Evolutionary conservation across 2,113 vertebrate genomes (phyloP).

Genomic region (Apteryx owenii): DNA sequence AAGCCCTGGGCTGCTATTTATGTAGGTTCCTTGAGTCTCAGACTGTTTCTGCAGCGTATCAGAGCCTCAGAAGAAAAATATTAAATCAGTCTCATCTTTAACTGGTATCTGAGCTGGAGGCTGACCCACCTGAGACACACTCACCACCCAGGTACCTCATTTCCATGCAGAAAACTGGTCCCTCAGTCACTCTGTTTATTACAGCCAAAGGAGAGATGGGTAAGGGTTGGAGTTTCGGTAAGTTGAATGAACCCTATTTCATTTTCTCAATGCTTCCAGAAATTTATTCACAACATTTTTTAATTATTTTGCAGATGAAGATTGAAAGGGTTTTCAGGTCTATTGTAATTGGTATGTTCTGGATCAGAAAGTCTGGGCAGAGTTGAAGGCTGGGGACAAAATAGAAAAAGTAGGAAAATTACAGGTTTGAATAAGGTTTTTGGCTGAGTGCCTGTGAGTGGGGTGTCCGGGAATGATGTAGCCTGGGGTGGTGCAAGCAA

Average conservation of each 20-base stretch:
- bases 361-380: neutral
- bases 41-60: neutral
- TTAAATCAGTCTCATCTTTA: neutral
- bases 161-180: neutral
- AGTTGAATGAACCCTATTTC: neutral
- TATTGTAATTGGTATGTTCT: neutral
- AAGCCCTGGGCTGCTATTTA: neutral
- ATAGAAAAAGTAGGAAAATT: neutral
- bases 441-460: neutral
- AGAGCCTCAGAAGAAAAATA: neutral
- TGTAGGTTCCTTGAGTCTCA: neutral
- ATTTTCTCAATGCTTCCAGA: neutral
- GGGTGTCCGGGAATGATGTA: neutral
- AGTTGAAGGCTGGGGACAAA: neutral
- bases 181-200: neutral
- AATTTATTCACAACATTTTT: neutral
- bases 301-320: neutral
- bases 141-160: neutral
- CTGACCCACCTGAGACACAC: neutral
- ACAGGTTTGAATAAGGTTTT: neutral
- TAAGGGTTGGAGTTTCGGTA: neutral
- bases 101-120: neutral
- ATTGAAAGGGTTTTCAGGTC: neutral
- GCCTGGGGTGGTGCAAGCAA: neutral
- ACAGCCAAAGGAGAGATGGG: neutral